These are phyloP conservation scores for Celastrina argiolus DNA, from an alignment of 2,888 invertebrate species.

Conservation along the genomic window DNA sequence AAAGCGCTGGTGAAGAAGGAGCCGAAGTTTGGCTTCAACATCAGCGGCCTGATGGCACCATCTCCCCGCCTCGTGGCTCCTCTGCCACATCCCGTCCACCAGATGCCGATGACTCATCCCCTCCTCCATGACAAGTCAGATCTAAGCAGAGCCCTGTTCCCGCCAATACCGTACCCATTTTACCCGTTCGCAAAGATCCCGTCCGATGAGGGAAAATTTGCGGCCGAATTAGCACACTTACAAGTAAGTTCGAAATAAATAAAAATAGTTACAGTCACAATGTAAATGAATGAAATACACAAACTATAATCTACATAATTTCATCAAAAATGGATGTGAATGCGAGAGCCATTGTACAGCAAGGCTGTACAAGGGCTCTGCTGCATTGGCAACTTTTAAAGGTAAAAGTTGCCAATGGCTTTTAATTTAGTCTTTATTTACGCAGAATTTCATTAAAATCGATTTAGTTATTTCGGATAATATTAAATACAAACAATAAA, in stretches of 20 bases:
- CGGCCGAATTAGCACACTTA: constrained; percentile 83
- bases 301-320: no score
- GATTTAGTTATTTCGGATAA: no score
- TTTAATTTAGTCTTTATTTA: no score
- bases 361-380: no score
- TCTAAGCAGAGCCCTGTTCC: constrained; percentile 81
- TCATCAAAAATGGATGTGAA: no score
- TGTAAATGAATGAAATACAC: no score
- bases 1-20: constrained; percentile 90
- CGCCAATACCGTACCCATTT: constrained; percentile 83
- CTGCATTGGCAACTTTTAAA: no score
- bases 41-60: constrained; percentile 81
- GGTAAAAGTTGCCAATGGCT: no score
- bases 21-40: constrained; percentile 84
- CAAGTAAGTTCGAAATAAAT: constrained; percentile 66
- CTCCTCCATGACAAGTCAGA: constrained; percentile 80
- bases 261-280: no score
- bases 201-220: constrained; percentile 76
- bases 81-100: constrained; percentile 64
- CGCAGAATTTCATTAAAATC: no score
- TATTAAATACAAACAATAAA: no score
- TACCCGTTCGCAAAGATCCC: constrained; percentile 81
- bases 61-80: constrained; percentile 70
- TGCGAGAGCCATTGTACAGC: no score
- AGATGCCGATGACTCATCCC: constrained; percentile 68